These are phyloP conservation scores for Leptinotarsa texana DNA, from an alignment of 1,140 invertebrate genomes.

Conservation along the genomic window DNA sequence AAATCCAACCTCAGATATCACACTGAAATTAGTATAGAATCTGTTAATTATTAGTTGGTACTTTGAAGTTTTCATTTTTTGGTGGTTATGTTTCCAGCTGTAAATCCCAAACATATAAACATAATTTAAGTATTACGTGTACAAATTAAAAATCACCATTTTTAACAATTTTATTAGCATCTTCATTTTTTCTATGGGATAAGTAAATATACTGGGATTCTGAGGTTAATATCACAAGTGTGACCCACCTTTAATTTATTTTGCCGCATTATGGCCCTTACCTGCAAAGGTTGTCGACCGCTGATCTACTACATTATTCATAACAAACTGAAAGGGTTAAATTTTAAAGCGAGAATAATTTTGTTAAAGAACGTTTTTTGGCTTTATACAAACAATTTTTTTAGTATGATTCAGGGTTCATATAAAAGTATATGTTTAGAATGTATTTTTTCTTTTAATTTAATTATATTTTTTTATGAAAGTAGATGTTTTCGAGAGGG, in stretches of 20 bases:
- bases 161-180: background rate
- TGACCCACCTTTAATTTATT: background rate
- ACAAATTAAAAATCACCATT: background rate
- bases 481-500: too few species aligned
- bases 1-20: conserved; percentile 31
- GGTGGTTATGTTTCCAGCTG: background rate
- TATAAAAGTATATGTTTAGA: too few species aligned
- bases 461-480: too few species aligned
- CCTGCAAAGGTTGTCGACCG: background rate
- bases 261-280: background rate
- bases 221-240: background rate
- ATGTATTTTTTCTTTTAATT: too few species aligned
- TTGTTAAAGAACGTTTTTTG: too few species aligned
- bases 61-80: background rate
- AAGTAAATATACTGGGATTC: too few species aligned
- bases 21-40: conserved; percentile 3
- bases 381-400: too few species aligned
- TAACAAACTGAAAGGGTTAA: too few species aligned
- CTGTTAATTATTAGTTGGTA: background rate
- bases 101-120: background rate
- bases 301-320: background rate
- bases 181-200: too few species aligned
- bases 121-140: background rate
- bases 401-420: too few species aligned
- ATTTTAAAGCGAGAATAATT: too few species aligned